Percentiles rank a stretch among this genome's conserved stretches.
phyloP scores from a whole-genome alignment of 2,797 vertebrate genomes.

The Neosilurus mollespiculum region DNA sequence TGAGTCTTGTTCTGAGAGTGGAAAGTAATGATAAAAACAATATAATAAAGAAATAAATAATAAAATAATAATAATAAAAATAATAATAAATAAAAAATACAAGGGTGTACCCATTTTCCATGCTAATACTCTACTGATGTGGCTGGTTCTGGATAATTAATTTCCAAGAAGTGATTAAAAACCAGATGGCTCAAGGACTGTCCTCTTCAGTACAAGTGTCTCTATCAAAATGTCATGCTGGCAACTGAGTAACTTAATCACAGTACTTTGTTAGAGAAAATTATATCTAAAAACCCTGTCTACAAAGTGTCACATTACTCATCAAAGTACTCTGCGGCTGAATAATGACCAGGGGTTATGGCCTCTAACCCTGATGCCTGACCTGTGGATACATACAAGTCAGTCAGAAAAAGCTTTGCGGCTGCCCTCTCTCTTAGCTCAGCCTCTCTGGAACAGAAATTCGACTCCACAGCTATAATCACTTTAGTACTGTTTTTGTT shows the following conservation, averaged over 20 bases:
- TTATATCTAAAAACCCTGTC: constrained; percentile 73
- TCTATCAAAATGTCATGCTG: constrained; percentile 69
- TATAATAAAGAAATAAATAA: too few relatives aligned
- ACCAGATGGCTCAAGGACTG: constrained; percentile 55
- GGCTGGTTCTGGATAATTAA: constrained; percentile 25
- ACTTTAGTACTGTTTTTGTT: constrained; percentile 82
- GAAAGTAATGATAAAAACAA: not conserved
- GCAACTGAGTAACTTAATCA: constrained; percentile 73
- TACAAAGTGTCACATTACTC: constrained; percentile 78
- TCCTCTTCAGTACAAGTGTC: constrained; percentile 47
- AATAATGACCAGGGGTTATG: constrained; percentile 75
- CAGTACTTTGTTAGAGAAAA: constrained; percentile 69
- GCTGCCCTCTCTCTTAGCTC: constrained; percentile 63
- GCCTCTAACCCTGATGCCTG: constrained; percentile 78
- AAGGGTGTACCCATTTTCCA: constrained; percentile 1
- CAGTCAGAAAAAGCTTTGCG: constrained; percentile 64
- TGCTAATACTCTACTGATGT: constrained; percentile 12
- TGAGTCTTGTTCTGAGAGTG: not conserved
- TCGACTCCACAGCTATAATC: constrained; percentile 77
- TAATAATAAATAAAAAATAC: not conserved
- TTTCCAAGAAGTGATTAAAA: constrained; percentile 50
- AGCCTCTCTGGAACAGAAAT: constrained; percentile 74
- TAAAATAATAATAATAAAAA: too few relatives aligned
- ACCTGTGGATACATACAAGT: constrained; percentile 74
- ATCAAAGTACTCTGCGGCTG: constrained; percentile 76